Percentiles rank a stretch among this genome's conserved stretches.
phyloP scores from a whole-genome alignment of 2,888 invertebrate genomes.

The Drosophila stalkeri region DNA sequence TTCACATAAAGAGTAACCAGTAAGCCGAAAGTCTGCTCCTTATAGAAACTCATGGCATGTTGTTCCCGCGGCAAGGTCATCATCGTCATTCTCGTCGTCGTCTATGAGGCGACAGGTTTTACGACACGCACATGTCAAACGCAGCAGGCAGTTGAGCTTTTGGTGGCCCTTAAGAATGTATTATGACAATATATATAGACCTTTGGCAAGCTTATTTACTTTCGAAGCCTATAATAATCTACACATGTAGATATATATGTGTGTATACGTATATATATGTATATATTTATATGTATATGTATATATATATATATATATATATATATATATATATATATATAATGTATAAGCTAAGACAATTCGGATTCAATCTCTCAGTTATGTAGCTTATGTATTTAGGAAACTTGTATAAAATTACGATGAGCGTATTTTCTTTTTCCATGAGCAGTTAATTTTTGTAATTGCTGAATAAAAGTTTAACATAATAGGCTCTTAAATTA shows the following conservation, averaged over 20 bases:
- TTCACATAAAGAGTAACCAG: slow-evolving; percentile 32
- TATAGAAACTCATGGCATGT: slow-evolving; percentile 15
- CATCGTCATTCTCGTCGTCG: slow-evolving; percentile 8
- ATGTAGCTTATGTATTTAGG: not conserved
- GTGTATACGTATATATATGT: not conserved
- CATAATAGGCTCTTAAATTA: not conserved
- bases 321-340: not conserved
- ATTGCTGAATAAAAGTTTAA: not conserved
- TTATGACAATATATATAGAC: not conserved
- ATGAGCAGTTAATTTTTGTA: not conserved
- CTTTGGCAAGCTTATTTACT: slow-evolving; percentile 8
- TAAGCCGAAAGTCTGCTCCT: slow-evolving; percentile 32
- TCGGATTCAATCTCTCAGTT: not conserved
- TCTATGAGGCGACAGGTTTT: slow-evolving; percentile 60
- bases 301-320: no score
- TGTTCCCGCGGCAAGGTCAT: slow-evolving; percentile 59
- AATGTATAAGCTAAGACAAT: slow-evolving; percentile 1
- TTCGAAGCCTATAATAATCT: not conserved
- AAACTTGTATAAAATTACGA: not conserved
- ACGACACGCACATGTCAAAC: slow-evolving; percentile 70
- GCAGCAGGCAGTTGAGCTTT: slow-evolving; percentile 14
- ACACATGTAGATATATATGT: not conserved
- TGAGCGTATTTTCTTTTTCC: not conserved
- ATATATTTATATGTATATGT: not conserved
- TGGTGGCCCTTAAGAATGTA: slow-evolving; percentile 25